Percentiles rank a stretch among this genome's conserved stretches.
Evolutionary conservation across 1,140 invertebrate genomes (phyloP).

Genomic region (Periplaneta americana): DNA sequence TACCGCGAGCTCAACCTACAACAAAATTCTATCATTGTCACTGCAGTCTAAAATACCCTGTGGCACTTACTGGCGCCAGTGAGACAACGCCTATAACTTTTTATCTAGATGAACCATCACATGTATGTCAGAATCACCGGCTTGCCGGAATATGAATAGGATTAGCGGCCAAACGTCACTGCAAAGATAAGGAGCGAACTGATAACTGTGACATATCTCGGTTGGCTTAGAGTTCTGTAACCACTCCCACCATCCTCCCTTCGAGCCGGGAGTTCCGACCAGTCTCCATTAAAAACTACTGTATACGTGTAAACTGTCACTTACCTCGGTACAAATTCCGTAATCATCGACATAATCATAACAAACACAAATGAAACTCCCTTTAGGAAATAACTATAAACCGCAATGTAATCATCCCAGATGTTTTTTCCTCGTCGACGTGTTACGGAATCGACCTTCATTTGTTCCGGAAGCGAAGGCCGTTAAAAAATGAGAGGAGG

Average conservation of each 20-base stretch:
- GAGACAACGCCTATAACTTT: neutral
- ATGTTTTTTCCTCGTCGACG: neutral
- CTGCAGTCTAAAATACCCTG: neutral
- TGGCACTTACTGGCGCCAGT: neutral
- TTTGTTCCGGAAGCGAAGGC: slow-evolving; percentile 9
- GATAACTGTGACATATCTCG: neutral
- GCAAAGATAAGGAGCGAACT: neutral
- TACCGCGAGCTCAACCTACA: neutral
- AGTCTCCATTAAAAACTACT: neutral
- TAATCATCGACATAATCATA: neutral
- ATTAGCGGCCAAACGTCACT: neutral
- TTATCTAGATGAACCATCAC: neutral
- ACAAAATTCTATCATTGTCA: neutral
- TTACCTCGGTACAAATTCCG: neutral
- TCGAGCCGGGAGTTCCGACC: neutral
- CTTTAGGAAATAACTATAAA: neutral
- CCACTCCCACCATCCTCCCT: slow-evolving; percentile 1
- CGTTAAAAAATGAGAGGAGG: neutral
- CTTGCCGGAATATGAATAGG: neutral
- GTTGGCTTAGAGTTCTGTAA: neutral
- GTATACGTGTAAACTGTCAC: neutral
- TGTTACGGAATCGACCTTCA: slow-evolving; percentile 4
- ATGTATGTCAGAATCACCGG: neutral
- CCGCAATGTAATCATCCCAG: neutral
- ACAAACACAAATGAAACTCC: neutral